phyloP scores from a whole-genome alignment of 2,888 invertebrate species.

The Horisme vitalbata region DNA sequence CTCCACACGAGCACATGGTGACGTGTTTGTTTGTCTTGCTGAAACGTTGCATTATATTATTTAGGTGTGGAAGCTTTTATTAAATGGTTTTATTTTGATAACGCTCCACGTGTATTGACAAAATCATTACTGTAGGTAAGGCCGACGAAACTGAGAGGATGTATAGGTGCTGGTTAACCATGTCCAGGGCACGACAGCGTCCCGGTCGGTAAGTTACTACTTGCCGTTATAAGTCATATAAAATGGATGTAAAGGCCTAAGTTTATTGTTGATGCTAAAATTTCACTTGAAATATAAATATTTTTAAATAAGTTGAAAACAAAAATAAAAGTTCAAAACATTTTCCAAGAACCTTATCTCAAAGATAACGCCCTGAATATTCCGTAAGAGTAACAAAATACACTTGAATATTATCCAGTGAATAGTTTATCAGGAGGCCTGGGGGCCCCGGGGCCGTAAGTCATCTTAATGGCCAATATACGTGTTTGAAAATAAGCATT shows the following conservation, averaged over 20 bases:
- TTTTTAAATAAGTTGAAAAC: neutral
- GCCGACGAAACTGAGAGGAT: too few relatives aligned
- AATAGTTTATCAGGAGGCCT: conserved; percentile 31
- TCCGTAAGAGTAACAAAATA: conserved; percentile 20
- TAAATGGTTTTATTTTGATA: neutral
- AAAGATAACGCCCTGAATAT: conserved; percentile 3
- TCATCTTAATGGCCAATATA: conserved; percentile 35
- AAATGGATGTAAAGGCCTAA: too few relatives aligned
- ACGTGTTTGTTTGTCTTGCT: conserved; percentile 23
- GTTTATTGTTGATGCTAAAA: too few relatives aligned
- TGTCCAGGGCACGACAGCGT: too few relatives aligned
- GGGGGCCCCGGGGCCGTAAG: conserved; percentile 14
- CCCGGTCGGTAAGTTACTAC: too few relatives aligned
- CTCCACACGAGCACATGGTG: neutral
- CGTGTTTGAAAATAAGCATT: conserved; percentile 26
- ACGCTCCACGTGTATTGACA: too few relatives aligned
- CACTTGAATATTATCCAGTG: conserved; percentile 23
- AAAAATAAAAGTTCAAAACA: neutral
- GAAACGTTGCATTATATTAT: conserved; percentile 13
- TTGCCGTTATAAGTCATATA: neutral
- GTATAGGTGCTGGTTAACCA: too few relatives aligned
- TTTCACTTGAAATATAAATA: too few relatives aligned
- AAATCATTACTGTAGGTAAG: too few relatives aligned
- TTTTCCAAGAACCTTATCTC: neutral
- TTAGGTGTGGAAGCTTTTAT: conserved; percentile 3